Conservation (phyloP, 2,888 invertebrate species). For the Archaeoteleia sp. region DNA sequence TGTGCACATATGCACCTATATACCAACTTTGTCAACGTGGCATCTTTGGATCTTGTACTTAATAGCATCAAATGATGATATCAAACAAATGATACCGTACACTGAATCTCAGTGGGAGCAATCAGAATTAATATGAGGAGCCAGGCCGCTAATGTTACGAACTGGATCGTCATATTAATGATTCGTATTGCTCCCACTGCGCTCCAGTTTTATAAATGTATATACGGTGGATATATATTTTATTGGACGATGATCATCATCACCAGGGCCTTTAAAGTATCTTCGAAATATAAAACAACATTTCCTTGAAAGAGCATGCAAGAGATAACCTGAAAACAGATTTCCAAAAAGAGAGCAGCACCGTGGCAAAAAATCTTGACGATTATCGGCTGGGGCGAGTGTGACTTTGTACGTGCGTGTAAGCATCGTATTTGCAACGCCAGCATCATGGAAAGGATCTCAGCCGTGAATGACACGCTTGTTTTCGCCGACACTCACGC, state of each 20-base stretch:
- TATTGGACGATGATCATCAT: no score
- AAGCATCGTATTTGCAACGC: background rate
- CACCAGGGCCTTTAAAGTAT: no score
- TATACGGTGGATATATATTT: no score
- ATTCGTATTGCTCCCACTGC: no score
- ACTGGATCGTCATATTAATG: background rate
- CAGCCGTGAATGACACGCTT: constrained; percentile 7
- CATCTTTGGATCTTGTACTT: constrained; percentile 35
- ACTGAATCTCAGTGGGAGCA: constrained; percentile 7
- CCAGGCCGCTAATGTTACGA: no score
- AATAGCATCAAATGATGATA: constrained; percentile 36
- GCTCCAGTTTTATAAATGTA: no score
- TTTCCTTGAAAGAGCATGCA: no score
- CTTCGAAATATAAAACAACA: no score
- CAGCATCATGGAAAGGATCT: background rate
- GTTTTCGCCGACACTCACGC: constrained; percentile 1
- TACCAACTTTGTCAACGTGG: constrained; percentile 65
- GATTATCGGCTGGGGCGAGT: background rate
- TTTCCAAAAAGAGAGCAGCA: no score
- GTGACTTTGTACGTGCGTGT: background rate
- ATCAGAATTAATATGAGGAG: constrained; percentile 12
- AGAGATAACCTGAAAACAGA: no score
- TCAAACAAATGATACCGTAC: constrained; percentile 17
- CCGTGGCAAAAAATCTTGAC: background rate
- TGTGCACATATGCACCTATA: constrained; percentile 11